phyloP scores from a whole-genome alignment of 2,888 invertebrate species.

The Odontocolon sp. region DNA sequence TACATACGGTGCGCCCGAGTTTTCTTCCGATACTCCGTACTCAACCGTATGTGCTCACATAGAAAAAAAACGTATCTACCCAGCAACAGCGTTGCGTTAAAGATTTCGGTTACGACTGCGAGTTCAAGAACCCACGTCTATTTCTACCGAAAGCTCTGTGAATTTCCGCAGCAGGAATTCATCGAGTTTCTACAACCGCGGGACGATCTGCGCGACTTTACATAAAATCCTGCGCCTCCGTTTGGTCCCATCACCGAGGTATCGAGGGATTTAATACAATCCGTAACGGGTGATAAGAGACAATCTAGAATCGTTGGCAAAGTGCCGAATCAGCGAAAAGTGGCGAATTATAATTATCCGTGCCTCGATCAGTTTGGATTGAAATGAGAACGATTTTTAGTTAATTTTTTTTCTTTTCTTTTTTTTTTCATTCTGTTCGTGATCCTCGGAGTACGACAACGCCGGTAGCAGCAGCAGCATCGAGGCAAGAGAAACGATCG shows the following conservation, averaged over 20 bases:
- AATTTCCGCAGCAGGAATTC: too few relatives aligned
- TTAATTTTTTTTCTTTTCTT: not conserved
- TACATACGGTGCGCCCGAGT: slow-evolving; percentile 2
- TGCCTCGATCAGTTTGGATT: not conserved
- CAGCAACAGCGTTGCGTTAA: too few relatives aligned
- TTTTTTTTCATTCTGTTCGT: not conserved
- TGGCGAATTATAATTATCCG: not conserved
- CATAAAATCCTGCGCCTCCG: slow-evolving; percentile 45
- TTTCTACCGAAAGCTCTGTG: too few relatives aligned
- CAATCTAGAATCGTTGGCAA: too few relatives aligned
- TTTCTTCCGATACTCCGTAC: too few relatives aligned
- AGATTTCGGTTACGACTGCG: too few relatives aligned
- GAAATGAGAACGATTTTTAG: not conserved
- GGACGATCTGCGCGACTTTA: slow-evolving; percentile 48
- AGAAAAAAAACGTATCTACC: too few relatives aligned
- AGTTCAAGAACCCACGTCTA: too few relatives aligned
- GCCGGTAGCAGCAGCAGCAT: slow-evolving; percentile 14
- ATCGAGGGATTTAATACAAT: not conserved
- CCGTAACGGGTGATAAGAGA: too few relatives aligned
- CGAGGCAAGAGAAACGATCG: slow-evolving; percentile 49
- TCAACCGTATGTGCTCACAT: too few relatives aligned
- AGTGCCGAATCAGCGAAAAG: too few relatives aligned
- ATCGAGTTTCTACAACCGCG: too few relatives aligned
- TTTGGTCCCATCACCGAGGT: not conserved
- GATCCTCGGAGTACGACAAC: not conserved